These are phyloP conservation scores for Apotomis capreana DNA, from an alignment of 2,888 invertebrate genomes.

Conservation along the genomic window DNA sequence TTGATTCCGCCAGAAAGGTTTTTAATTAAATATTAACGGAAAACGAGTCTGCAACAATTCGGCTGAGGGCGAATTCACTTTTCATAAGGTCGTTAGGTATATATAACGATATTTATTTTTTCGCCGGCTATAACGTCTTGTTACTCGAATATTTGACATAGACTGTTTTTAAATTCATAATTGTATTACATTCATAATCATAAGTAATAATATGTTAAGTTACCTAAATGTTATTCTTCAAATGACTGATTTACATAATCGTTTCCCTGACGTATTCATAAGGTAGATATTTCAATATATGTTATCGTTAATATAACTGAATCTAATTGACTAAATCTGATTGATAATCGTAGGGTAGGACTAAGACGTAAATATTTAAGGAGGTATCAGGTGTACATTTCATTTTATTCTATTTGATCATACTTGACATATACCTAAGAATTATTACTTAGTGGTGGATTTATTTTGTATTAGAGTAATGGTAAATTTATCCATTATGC, in stretches of 20 bases:
- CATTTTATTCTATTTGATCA: conserved; percentile 17
- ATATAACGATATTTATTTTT: not conserved
- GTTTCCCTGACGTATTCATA: conserved; percentile 63
- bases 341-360: conserved; percentile 23
- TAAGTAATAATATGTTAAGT: conserved; percentile 53
- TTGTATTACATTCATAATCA: conserved; percentile 44
- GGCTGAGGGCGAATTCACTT: not conserved
- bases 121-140: not conserved
- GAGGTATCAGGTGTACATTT: conserved; percentile 40
- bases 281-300: conserved; percentile 53
- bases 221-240: conserved; percentile 62
- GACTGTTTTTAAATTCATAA: not conserved
- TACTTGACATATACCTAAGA: conserved; percentile 42
- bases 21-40: conserved; percentile 51
- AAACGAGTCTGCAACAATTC: conserved; percentile 12
- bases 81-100: conserved; percentile 1
- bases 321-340: conserved; percentile 44
- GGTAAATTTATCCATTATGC: conserved; percentile 51
- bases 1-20: conserved; percentile 52
- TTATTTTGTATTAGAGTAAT: conserved; percentile 48
- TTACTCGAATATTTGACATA: not conserved
- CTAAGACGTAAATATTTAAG: conserved; percentile 34
- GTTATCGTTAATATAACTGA: conserved; percentile 52
- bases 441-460: conserved; percentile 46
- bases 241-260: conserved; percentile 76